phyloP scores from a whole-genome alignment of 2,888 invertebrate species.

The Congeria kusceri region DNA sequence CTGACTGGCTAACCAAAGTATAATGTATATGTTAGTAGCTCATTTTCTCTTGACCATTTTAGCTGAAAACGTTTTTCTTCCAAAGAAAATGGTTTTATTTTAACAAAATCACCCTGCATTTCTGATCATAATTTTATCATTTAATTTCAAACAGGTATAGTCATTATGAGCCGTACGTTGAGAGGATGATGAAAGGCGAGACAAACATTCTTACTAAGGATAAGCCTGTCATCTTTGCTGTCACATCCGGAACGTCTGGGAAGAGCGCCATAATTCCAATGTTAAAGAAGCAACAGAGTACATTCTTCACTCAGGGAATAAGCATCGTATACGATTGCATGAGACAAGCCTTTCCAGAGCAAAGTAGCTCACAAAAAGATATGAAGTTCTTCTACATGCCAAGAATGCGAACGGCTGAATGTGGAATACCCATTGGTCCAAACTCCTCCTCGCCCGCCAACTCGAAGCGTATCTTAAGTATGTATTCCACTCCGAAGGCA shows the following conservation, averaged over 20 bases:
- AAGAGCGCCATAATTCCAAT: conserved; percentile 80
- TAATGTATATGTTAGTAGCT: too few species aligned
- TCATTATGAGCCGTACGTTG: conserved; percentile 79
- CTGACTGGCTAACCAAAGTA: too few species aligned
- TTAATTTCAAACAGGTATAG: conserved; percentile 57
- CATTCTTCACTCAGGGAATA: conserved; percentile 78
- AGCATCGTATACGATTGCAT: conserved; percentile 73
- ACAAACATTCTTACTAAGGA: conserved; percentile 76
- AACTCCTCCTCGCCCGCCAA: conserved; percentile 81
- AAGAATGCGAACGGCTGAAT: conserved; percentile 71
- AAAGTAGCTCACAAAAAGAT: conserved; percentile 70
- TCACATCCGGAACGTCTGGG: conserved; percentile 83
- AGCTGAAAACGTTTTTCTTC: too few species aligned
- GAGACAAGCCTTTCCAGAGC: conserved; percentile 71
- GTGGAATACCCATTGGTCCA: conserved; percentile 80
- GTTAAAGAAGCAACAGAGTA: conserved; percentile 69
- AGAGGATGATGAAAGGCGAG: conserved; percentile 80
- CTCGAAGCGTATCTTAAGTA: conserved; percentile 75
- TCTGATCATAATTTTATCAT: background rate
- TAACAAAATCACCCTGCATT: too few species aligned
- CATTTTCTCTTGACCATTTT: too few species aligned
- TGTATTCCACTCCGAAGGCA: conserved; percentile 80
- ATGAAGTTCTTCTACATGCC: conserved; percentile 82
- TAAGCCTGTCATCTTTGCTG: conserved; percentile 79
- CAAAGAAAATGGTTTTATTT: too few species aligned